Evolutionary conservation across 1,140 invertebrate species (phyloP), one percentile per base, ranked within the genome.

Genomic region (Brachystomella parvula): DNA sequence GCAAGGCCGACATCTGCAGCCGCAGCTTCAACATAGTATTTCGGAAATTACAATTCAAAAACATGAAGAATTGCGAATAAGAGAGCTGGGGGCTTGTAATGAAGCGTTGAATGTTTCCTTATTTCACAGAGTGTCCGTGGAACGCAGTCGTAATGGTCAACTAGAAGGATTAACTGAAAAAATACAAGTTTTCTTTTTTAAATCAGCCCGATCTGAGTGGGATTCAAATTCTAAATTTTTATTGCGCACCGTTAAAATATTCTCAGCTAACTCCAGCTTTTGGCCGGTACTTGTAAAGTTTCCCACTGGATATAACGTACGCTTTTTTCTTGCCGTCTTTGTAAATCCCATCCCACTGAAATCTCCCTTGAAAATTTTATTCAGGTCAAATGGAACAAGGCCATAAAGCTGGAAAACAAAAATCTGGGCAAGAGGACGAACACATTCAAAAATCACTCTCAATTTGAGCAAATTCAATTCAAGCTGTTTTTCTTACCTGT

Each of bases 301-400:
- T 44, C n/a, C n/a, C 9, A 9, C 39, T 12, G 39, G 9, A 26
- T 53, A 6, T 26, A 53, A 24, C 21, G 9, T 24, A 19, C 49
- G 12, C 24, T 24, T 9, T 26, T 53, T 53, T 26, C 49, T 12
- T 17, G 6, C 49, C 12, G 49, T 53, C 21, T 53, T 53, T 53
- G 49, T 53, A 24, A 53, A 53, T 19, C 49, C 49, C 49, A 53
- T 53, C 24, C 49, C 49, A 53, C 49, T 53, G 49, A 15, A 53
- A 53, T 53, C 49, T 24, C 49, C 49, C 12, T 53, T 12, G 15
- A 53, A 24, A 24, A 53, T 53, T 53, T 53, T 53, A 53, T 53
- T 53, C 15, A 53, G 49, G 49, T 53, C 49, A 24, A 53, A 53
- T 15, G 49, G 49, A 6, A 53, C 21, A 26, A 53, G 3, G 12